Evolutionary conservation across 1,140 invertebrate genomes (phyloP), one percentile per base, ranked within the genome.

Genomic region (Daktulosphaira vitifoliae): DNA sequence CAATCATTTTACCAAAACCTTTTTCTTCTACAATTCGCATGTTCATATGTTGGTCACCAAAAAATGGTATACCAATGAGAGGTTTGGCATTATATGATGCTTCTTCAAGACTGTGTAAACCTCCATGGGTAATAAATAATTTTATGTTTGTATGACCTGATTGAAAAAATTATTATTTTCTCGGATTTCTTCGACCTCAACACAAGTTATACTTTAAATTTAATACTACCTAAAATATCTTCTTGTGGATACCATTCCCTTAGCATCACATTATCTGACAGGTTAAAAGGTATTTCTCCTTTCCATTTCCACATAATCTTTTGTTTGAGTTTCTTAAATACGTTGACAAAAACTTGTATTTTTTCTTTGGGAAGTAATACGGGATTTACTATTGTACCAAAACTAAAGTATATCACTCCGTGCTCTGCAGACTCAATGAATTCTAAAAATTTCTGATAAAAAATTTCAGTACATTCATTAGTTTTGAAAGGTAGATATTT

Each of bases 21-120:
- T n/a, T n/a, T n/a, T n/a, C n/a, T n/a, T n/a, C n/a, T n/a, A n/a
- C n/a, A n/a, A n/a, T n/a, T n/a, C n/a, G n/a, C n/a, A n/a, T 70
- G 65, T 78, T 78, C 65, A 76, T 74, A 7, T 74, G 76, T 69
- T 87, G 83, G 68, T 88, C 86, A 0, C 76, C 79, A 68, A 82
- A 80, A 16, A 87, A 69, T 0, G 85, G 84, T 9, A 86, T 74
- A 67, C n/a, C n/a, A n/a, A n/a, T n/a, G n/a, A n/a, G n/a, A n/a
- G n/a, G n/a, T n/a, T n/a, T n/a, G n/a, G n/a, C n/a, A n/a, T n/a
- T n/a, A n/a, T n/a, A n/a, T n/a, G n/a, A n/a, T n/a, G n/a, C n/a
- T n/a, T n/a, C n/a, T 22, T 75, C 74, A 0, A 73, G 69, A 39
- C 76, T 75, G 15, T 79, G 71, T 1, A 78, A 70, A 0, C 81